These are phyloP conservation scores for Vandiemenella viatica DNA, from an alignment of 2,888 invertebrate genomes.

Conservation along the genomic window DNA sequence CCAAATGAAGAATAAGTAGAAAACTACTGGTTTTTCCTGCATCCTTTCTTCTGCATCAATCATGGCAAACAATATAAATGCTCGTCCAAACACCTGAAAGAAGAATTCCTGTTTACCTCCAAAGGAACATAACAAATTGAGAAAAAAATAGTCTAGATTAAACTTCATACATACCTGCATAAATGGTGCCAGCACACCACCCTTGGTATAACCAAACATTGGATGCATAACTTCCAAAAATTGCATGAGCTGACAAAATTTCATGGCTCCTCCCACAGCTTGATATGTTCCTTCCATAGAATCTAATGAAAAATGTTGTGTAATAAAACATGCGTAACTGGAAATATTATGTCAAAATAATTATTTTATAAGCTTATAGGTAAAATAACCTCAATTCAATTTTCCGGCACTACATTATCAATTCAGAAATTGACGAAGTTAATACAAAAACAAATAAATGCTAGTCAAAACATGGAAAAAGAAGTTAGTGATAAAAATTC, in stretches of 20 bases:
- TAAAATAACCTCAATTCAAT: too few relatives aligned
- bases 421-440: too few relatives aligned
- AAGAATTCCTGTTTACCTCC: background rate
- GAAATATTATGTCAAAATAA: too few relatives aligned
- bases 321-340: too few relatives aligned
- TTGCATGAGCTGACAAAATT: slow-evolving; percentile 68
- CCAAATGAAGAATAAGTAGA: slow-evolving; percentile 78
- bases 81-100: slow-evolving; percentile 49
- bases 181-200: slow-evolving; percentile 52
- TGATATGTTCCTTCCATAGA: slow-evolving; percentile 55
- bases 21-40: slow-evolving; percentile 74
- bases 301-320: too few relatives aligned
- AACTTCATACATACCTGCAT: slow-evolving; percentile 50
- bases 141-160: too few relatives aligned
- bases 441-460: too few relatives aligned
- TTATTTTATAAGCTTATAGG: too few relatives aligned
- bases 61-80: slow-evolving; percentile 64
- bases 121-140: background rate
- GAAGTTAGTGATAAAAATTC: too few relatives aligned
- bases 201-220: slow-evolving; percentile 73
- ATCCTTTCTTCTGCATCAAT: slow-evolving; percentile 72
- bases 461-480: too few relatives aligned
- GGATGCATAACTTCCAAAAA: slow-evolving; percentile 82
- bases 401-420: too few relatives aligned
- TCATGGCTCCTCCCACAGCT: slow-evolving; percentile 59